Evolutionary conservation across 2,888 invertebrate genomes (phyloP).

Genomic region (Caenorhabditis sp.): DNA sequence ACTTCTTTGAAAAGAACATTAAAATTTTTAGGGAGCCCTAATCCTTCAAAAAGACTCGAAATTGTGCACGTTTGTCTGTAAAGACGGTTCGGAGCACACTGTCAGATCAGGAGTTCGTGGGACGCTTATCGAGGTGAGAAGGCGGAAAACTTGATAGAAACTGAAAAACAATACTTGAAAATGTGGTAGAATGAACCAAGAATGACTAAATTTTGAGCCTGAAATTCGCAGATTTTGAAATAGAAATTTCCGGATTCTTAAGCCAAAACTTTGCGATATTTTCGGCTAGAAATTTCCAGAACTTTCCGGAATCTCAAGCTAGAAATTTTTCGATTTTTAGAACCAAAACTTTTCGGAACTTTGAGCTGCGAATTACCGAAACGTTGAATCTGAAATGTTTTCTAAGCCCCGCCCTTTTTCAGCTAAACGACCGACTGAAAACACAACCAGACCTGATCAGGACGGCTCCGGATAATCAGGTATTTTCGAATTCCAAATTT

Average conservation of each 20-base stretch:
- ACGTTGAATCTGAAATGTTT: no score
- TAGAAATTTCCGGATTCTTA: no score
- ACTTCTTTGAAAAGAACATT: no score
- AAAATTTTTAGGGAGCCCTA: slow-evolving; percentile 70
- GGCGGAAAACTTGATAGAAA: neutral
- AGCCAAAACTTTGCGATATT: no score
- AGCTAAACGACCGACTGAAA: slow-evolving; percentile 73
- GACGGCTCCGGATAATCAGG: slow-evolving; percentile 74
- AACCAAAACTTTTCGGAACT: no score
- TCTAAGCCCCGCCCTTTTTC: slow-evolving; percentile 4
- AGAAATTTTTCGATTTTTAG: no score
- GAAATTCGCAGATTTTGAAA: no score
- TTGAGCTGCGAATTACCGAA: no score
- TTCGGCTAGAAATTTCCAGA: no score
- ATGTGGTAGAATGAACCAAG: no score
- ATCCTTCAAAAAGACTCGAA: slow-evolving; percentile 73
- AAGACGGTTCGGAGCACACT: slow-evolving; percentile 69
- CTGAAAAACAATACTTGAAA: neutral
- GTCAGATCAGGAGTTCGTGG: slow-evolving; percentile 73
- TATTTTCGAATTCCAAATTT: slow-evolving; percentile 8
- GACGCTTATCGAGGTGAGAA: slow-evolving; percentile 68
- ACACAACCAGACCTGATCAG: slow-evolving; percentile 71
- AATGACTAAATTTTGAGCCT: no score
- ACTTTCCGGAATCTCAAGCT: no score
- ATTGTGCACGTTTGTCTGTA: slow-evolving; percentile 70